Evolutionary conservation across 37 sponge, comb jelly and placozoan species (phyloP).

Genomic region (Hormiphora californensis): DNA sequence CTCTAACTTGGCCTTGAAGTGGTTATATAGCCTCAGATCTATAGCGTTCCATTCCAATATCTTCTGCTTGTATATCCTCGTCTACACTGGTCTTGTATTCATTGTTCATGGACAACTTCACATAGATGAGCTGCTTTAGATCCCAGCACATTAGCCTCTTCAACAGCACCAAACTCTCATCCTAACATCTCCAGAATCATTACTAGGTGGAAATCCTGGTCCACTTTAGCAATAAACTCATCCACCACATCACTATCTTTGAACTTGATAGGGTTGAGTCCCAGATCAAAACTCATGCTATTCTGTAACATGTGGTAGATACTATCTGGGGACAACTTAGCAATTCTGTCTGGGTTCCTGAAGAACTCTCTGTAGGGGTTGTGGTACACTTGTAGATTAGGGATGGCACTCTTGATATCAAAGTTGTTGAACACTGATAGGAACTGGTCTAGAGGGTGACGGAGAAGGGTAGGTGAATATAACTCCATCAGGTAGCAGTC

Average conservation of each 20-base stretch:
- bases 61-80: not conserved
- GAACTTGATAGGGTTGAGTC: not conserved
- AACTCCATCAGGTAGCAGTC: not conserved
- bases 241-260: not conserved
- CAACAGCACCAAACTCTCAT: constrained; percentile 9
- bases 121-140: not conserved
- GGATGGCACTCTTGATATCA: not conserved
- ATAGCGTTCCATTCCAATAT: constrained; percentile 16
- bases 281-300: constrained; percentile 35
- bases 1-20: not conserved
- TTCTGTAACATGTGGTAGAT: not conserved
- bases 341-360: not conserved
- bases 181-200: constrained; percentile 21
- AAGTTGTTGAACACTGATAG: constrained; percentile 37
- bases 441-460: constrained; percentile 37
- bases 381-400: not conserved
- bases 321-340: not conserved
- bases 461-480: constrained; percentile 27
- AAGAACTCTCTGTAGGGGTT: constrained; percentile 18
- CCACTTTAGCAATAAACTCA: not conserved
- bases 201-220: not conserved
- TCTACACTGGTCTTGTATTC: not conserved
- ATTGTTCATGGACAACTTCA: constrained; percentile 14
- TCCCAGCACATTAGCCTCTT: constrained; percentile 11
- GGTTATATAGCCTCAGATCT: not conserved